Evolutionary conservation across 2,888 invertebrate genomes (phyloP), one percentile per base, ranked within the genome.

Genomic region (Muschampia staudingeri): DNA sequence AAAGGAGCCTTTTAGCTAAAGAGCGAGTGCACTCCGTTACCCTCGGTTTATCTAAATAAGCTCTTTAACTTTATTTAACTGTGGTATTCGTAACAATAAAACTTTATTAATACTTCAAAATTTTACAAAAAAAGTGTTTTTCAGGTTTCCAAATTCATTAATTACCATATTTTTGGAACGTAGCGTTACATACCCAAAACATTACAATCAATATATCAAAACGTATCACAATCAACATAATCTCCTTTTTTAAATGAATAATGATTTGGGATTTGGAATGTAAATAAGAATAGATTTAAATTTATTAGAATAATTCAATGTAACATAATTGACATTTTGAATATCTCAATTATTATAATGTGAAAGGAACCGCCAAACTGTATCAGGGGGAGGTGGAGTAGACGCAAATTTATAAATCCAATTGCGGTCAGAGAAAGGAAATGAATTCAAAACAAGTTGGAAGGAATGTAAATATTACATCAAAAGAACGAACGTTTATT

Each of bases 1-100:
- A 79, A 73, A 73, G 79, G 48, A 79, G 73, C 73, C 72, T 79
- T 79, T 79, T 79, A 79, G 73, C 73, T 79, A 67, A 72, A 70
- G 56, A 78, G 78, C 56, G 44, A 72, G 72, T 79, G 79, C 79
- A 79, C 79, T 79, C 65, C 44, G 72, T 73, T 79, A 79, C 65
- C 72, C 79, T 19, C 61, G 37, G 72, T 79, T 72, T 79, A 79
- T 79, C 79, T 73, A 79, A 79, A 79, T 79, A 73, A 79, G 19
- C 79, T 73, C 48, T 79, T 67, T 48, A 67, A 48, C 34, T 73
- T 42, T 79, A 73, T 79, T 73, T 79, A 44, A 25, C 34, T 65
- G 65, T 67, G 14, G 48, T 73, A 72, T 34, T 52, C 9, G 11
- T 40, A 44, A 30, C 14, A 11, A 16, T 7, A 48, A 48, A 48